Base-by-base conservation (phyloP, 2,888 invertebrate species). In the Ennomos erosarius region DNA sequence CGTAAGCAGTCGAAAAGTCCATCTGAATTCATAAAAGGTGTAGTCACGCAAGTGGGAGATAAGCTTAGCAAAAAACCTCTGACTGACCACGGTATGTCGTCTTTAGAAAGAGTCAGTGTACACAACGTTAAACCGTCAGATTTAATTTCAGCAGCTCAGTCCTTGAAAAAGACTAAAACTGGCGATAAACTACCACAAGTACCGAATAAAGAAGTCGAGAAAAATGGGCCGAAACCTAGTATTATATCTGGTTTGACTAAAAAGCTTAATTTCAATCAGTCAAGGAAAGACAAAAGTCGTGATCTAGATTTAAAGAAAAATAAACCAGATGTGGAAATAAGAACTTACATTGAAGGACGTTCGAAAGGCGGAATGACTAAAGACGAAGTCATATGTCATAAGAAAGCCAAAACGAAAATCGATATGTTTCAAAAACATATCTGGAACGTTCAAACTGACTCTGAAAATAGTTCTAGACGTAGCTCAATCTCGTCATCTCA, bases 371-470 rank as follows among this genome's bases (percentile, higher is more conserved):
- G 83, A n/a, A 78, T 79, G 70, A 80, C 79, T 0, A 88, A 87
- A 72, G 90, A 89, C 13, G 87, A 90, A 75, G 84, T 82, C 0
- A 75, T 92, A 8, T 92, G 89, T 59, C 85, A 88, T 57, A 87
- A 81, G 44, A 90, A 90, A 74, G 92, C 92, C 1, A 92, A 88
- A 72, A 79, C 83, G 0, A 90, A 89, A 70, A 93, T 93, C 6
- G 92, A 92, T 63, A 84, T 92, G 84, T 93, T 93, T 55, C 92
- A 93, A 81, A 91, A 88, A 65, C 88, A 90, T 57, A 89, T 92
- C 62, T 78, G 76, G 59, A 87, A 87, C 68, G 77, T 81, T 1
- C 87, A 92, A 65, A 78, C 89, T 0, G 90, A 90, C 63, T 87
- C 90, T 0, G 88, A 92, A 51, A 78, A 75, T 46, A 90, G 88